These are phyloP conservation scores for Tarsius wallacei DNA, from an alignment of 2,797 vertebrate genomes.

Conservation along the genomic window DNA sequence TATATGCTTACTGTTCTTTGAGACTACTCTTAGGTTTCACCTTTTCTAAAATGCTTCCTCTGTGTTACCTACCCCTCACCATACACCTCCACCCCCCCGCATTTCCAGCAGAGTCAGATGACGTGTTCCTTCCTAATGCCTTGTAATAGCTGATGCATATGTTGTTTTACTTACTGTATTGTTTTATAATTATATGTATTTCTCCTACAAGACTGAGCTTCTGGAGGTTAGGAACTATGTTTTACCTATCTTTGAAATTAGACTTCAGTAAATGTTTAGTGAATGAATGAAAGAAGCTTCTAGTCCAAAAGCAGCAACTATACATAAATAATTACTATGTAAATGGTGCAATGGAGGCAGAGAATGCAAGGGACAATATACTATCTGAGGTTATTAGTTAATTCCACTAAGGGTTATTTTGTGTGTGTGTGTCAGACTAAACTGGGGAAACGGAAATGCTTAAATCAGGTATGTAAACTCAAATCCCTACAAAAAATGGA, in stretches of 20 bases:
- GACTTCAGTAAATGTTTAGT: slow-evolving; percentile 1
- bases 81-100: too few relatives aligned
- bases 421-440: too few relatives aligned
- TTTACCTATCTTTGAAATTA: slow-evolving; percentile 50
- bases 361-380: neutral
- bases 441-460: too few relatives aligned
- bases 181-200: neutral
- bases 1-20: neutral
- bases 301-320: slow-evolving; percentile 8
- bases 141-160: slow-evolving; percentile 25
- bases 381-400: neutral
- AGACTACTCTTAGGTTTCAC: neutral
- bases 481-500: neutral
- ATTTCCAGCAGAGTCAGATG: neutral
- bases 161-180: slow-evolving; percentile 23
- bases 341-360: neutral
- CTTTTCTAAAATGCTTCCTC: neutral
- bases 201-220: slow-evolving; percentile 5
- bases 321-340: neutral
- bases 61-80: neutral
- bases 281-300: slow-evolving; percentile 33
- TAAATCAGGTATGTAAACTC: too few relatives aligned
- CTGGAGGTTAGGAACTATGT: neutral
- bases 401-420: too few relatives aligned
- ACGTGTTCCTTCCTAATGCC: neutral